Evolutionary conservation across 2,113 vertebrate species (phyloP), one percentile per base, ranked within the genome.

Genomic region (Scomber scombrus): DNA sequence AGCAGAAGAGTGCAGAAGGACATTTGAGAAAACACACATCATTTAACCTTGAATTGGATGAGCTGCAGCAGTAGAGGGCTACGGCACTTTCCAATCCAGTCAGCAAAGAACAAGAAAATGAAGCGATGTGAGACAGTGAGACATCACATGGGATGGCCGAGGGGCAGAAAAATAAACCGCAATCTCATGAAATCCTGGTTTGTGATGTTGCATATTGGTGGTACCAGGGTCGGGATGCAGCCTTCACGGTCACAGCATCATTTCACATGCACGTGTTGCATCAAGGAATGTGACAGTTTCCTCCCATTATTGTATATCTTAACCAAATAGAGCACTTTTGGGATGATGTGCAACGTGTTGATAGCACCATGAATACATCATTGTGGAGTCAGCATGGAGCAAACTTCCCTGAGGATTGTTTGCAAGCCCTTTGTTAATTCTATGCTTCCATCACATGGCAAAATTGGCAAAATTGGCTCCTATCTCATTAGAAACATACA

Each of bases 41-140:
- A 73, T 90, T 89, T 88, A 88, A 91, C 88, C 88, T 88, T 89
- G 85, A 83, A 82, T 72, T 81, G 71, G 79, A 85, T 66, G 82
- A 67, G 80, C 84, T 66, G 54, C 75, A 81, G 83, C 66, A 26
- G 81, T 21, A 23, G n/a, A 81, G 56, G 58, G 65, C 69, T 46
- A 8, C 10, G 71, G 43, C 66, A n/a, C 75, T 84, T 85, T 90
- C 80, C 78, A 71, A 74, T 88, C 72, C 75, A 88, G 77, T 86
- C 88, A 77, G 83, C 84, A 81, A 79, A 85, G 81, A 84, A 78
- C 70, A 81, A 57, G 52, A 85, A 82, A 83, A 88, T 71, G 69
- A 80, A 60, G 74, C 78, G 63, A 12, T 62, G 75, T 60, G 75
- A 79, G 85, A 47, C 71, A 75, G 75, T 60, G 75, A 79, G 85